Evolutionary conservation across 2,888 invertebrate species (phyloP), one percentile per base, ranked within the genome.

Genomic region (Lagria hirta): DNA sequence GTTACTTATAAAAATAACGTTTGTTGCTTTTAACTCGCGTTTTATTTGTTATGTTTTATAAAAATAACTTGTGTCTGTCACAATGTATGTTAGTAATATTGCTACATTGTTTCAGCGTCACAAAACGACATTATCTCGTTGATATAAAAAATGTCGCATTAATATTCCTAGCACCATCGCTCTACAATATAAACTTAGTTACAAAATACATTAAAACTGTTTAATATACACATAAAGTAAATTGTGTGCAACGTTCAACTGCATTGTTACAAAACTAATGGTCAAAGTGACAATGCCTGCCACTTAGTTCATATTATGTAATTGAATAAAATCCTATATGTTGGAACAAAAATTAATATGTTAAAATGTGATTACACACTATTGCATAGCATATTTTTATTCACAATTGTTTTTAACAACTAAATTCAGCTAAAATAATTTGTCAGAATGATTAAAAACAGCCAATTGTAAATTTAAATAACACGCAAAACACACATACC

Each of bases 121-220:
- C 57, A 57, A 60, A 59, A 53, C 57, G 49, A 57, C 57, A 60
- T 61, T 62, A 59, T 61, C 56, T 57, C 51, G 52, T 59, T 26
- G 20, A 18, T 43, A 43, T 53, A 58, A 59, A 58, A 63, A 58
- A 47, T 42, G 53, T 37, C 48, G 50, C 66, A 65, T 66, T 66
- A 65, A 64, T 66, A 66, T 66, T 65, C 64, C 52, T 50, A 53
- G 60, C 65, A 59, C 61, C 61, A 62, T 57, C 59, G 62, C 60
- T 61, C 59, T 58, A 62, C 64, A 64, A 63, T 63, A 67, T 66
- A 66, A 67, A 67, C 64, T 64, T 61, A 60, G 65, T 62, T 65
- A 64, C 62, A 61, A 61, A 64, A 66, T 64, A 62, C 66, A 66
- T 66, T 65, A 65, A 66, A 66, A 64, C 65, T 64, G 64, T 66